Evolutionary conservation across 2,113 vertebrate genomes (phyloP), one percentile per base, ranked within the genome.

Genomic region (Ochotona curzoniae): DNA sequence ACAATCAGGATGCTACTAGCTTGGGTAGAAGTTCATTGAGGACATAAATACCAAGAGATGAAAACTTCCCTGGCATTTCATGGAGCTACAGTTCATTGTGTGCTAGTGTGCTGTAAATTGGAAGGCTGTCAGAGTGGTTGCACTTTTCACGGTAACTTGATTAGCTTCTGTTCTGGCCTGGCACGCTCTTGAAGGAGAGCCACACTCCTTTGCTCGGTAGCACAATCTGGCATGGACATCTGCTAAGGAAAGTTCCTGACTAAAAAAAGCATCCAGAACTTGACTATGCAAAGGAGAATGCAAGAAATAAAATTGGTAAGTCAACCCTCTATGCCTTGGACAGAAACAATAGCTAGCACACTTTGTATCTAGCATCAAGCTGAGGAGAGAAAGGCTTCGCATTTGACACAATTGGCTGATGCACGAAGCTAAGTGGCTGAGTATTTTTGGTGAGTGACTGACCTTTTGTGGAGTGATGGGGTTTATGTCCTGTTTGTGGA

Each of bases 141-240:
- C 25, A n/a, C 26, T 64, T 6, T 80, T 90, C 60, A 23, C 35
- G 75, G 20, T 57, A 17, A 60, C 49, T 15, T n/a, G 12, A 49
- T 71, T 35, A 83, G 69, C 71, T 80, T 35, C 44, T 60, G 2
- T 44, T 51, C 44, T 64, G 35, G 28, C 61, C 79, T 85, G 66
- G 70, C 64, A 85, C 71, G 28, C 92, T 74, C 83, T 75, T 69
- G 12, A 81, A 67, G 12, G 71, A 81, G 15, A 83, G 23, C 60
- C 10, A 0, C 28, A 11, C 0, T 32, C 74, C 26, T 86, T 13
- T 84, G 74, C 30, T 90, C 85, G 51, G 8, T 8, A 74, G 38
- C 73, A 91, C 83, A 87, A 78, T 93, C 93, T 93, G 86, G 80
- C 21, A 2, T 15, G 70, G 76, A 89, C 76, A 93, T 91, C 89